These are phyloP conservation scores for Triplophysa rosa DNA, from an alignment of 2,113 vertebrate genomes.

Conservation along the genomic window DNA sequence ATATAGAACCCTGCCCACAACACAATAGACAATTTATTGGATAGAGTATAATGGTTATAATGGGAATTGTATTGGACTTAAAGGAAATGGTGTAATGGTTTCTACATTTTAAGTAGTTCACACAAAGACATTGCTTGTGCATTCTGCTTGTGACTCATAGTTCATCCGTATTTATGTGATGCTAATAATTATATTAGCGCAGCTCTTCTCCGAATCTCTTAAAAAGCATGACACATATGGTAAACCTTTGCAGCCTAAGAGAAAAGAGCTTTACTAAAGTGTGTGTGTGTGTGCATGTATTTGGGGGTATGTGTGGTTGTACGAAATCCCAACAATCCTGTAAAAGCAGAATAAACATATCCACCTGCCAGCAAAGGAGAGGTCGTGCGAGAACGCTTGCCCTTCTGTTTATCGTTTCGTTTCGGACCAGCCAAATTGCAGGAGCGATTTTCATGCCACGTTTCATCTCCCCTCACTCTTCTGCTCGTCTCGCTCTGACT, in stretches of 20 bases:
- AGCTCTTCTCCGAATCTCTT: constrained; percentile 14
- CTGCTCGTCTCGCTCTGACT: neutral
- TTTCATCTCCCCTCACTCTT: constrained; percentile 40
- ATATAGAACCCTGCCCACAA: no score
- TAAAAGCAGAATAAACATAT: constrained; percentile 45
- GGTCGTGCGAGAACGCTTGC: constrained; percentile 9
- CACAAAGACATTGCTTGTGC: neutral
- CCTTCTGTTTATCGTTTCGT: constrained; percentile 16
- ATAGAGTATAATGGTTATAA: no score
- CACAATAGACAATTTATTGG: no score
- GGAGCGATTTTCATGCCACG: constrained; percentile 25
- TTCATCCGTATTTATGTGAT: constrained; percentile 13
- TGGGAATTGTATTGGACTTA: no score
- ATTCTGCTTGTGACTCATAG: constrained; percentile 41
- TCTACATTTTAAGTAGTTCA: neutral
- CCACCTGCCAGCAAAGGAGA: constrained; percentile 22
- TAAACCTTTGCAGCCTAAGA: constrained; percentile 26
- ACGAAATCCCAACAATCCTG: neutral
- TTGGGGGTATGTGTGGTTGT: neutral
- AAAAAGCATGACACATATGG: constrained; percentile 24
- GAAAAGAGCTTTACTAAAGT: neutral
- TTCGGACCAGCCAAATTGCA: constrained; percentile 35
- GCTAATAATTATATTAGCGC: constrained; percentile 46
- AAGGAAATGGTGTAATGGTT: no score
- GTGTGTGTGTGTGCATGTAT: constrained; percentile 12